Evolutionary conservation across 2,888 invertebrate genomes (phyloP), one percentile per base, ranked within the genome.

Genomic region (Meteorus cinctellus): DNA sequence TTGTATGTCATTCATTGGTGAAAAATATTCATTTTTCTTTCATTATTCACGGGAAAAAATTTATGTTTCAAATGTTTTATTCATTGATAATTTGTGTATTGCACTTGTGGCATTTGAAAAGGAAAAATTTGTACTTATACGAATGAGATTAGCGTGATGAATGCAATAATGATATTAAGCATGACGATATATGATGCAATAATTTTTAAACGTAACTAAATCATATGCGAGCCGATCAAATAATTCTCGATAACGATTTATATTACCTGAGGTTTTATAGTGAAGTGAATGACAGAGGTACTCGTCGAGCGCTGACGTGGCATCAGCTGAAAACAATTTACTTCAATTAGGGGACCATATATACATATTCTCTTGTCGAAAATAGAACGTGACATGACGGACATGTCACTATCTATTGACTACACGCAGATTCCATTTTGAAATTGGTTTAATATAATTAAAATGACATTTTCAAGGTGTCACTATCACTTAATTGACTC

Each of bases 361-460:
- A 19, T 55, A n/a, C 19, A 19, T 55, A 19, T 55, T 48, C 48
- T 5, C n/a, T 16, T 19, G n/a, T 1, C 8, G 24, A 24, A 8
- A 19, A 55, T 8, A 55, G 55, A 4, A n/a, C 10, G 10, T n/a
- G 19, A 10, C 10, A 55, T 55, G n/a, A 19, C 55, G 19, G 19
- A 55, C 55, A 19, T 55, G 55, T 55, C 55, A 8, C 55, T 55
- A 19, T n/a, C 55, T 55, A 55, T 55, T 55, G 55, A 55, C 55
- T 55, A 6, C 55, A 2, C 19, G 55, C 55, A 55, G 4, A 55
- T 19, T 55, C 24, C 55, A 55, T 2, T 55, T 6, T 55, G 10
- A 55, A 55, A 55, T 55, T 55, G 19, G 6, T 55, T 55, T 55
- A 55, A 55, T 55, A n/a, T 19, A 55, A 8, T 41, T 12, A 41